Conservation (phyloP, 2,888 invertebrate species). For the Hypercompe scribonia region DNA sequence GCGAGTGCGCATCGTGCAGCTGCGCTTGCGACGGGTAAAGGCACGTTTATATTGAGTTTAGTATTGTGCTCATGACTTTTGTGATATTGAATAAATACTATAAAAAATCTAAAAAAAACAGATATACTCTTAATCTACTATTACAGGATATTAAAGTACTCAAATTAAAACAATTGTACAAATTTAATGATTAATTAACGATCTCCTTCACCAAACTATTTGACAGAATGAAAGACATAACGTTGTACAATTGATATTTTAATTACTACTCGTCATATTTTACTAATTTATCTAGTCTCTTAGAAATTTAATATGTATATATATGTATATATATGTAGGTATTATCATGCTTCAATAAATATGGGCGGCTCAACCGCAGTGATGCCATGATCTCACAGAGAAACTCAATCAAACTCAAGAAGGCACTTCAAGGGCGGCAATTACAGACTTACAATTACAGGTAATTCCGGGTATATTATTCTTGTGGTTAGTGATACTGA, state of each 20-base stretch:
- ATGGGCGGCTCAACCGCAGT: no score
- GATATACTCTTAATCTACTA: neutral
- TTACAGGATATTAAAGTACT: no score
- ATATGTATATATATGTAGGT: no score
- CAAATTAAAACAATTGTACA: no score
- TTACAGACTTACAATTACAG: no score
- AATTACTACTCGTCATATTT: neutral
- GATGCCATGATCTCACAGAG: neutral
- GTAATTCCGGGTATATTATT: no score
- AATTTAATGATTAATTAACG: no score
- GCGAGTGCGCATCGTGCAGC: conserved; percentile 82
- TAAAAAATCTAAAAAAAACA: neutral
- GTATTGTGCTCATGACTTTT: neutral
- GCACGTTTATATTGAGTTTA: conserved; percentile 41
- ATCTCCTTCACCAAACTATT: neutral
- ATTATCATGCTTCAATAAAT: neutral
- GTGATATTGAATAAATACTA: neutral
- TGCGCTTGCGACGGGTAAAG: conserved; percentile 74
- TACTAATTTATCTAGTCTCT: neutral
- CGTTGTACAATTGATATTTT: neutral
- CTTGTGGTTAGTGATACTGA: no score
- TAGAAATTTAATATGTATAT: neutral
- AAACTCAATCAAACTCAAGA: neutral
- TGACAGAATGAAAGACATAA: neutral
- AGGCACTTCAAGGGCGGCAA: no score